These are phyloP conservation scores for Aricia artaxerxes DNA, from an alignment of 2,888 invertebrate genomes.

Conservation along the genomic window DNA sequence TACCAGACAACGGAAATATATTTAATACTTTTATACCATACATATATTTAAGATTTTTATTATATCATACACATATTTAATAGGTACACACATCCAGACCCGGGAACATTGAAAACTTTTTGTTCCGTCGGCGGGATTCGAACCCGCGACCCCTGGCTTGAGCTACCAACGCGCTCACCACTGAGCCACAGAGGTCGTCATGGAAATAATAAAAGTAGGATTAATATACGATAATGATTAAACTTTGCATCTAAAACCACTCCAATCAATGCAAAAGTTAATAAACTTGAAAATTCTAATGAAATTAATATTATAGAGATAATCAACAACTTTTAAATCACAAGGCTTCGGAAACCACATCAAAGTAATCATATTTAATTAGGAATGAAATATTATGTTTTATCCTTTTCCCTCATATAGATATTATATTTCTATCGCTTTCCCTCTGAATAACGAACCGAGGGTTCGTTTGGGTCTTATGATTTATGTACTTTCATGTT, in stretches of 20 bases:
- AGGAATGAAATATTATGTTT: not conserved
- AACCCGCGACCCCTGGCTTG: no score
- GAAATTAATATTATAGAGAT: constrained; percentile 6
- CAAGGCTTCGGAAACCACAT: not conserved
- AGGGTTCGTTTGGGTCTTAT: constrained; percentile 19
- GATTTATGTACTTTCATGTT: constrained; percentile 4
- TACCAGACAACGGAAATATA: no score
- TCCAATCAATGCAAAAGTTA: not conserved
- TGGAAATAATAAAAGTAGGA: no score
- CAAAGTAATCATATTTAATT: not conserved
- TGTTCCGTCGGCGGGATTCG: no score
- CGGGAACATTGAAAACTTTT: no score
- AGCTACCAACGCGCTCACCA: no score
- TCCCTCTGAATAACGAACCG: not conserved
- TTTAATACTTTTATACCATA: no score
- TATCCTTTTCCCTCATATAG: not conserved
- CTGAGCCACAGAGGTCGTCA: no score
- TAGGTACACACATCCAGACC: no score
- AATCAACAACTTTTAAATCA: not conserved
- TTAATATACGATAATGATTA: not conserved
- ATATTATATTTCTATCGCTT: not conserved
- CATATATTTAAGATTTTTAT: no score
- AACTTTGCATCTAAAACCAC: not conserved
- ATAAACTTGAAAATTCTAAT: not conserved
- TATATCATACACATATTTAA: no score